phyloP scores from a whole-genome alignment of 2,888 invertebrate species.

The Aphodius granarius region DNA sequence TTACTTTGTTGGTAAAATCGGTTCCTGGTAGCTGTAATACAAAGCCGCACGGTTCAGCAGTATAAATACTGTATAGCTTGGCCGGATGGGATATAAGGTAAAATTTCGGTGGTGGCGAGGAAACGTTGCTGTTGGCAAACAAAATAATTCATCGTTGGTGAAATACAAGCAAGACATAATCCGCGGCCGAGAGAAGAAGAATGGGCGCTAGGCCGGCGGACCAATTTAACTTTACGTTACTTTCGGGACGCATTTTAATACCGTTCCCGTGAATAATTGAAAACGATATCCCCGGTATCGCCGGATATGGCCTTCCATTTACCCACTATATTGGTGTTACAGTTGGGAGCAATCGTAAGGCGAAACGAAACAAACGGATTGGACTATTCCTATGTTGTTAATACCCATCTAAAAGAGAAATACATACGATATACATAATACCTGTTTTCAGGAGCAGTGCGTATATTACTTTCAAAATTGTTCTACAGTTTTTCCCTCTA shows the following conservation, averaged over 20 bases:
- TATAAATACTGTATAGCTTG: background rate
- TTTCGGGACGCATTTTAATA: slow-evolving; percentile 10
- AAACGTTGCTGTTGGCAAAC: background rate
- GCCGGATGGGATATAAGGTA: background rate
- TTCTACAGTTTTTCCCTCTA: too few species aligned
- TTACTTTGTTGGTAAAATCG: too few species aligned
- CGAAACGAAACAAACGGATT: background rate
- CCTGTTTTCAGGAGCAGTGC: too few species aligned
- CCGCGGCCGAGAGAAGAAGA: background rate
- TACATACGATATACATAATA: background rate
- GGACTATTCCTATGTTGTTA: background rate
- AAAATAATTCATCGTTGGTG: background rate
- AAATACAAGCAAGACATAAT: slow-evolving; percentile 1
- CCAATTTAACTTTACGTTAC: slow-evolving; percentile 16
- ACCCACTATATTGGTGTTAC: too few species aligned
- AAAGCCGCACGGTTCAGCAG: background rate
- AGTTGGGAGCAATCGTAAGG: background rate
- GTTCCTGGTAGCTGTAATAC: too few species aligned
- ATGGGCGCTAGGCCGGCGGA: background rate
- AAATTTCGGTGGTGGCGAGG: background rate
- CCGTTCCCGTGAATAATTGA: slow-evolving; percentile 14
- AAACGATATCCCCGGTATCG: background rate
- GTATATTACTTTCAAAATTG: too few species aligned
- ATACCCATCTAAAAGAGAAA: background rate
- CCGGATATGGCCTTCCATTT: background rate